Percentiles rank a stretch among this genome's conserved stretches.
These are phyloP conservation scores for Panthera tigris DNA, from an alignment of 2,113 vertebrate species.

Conservation along the genomic window DNA sequence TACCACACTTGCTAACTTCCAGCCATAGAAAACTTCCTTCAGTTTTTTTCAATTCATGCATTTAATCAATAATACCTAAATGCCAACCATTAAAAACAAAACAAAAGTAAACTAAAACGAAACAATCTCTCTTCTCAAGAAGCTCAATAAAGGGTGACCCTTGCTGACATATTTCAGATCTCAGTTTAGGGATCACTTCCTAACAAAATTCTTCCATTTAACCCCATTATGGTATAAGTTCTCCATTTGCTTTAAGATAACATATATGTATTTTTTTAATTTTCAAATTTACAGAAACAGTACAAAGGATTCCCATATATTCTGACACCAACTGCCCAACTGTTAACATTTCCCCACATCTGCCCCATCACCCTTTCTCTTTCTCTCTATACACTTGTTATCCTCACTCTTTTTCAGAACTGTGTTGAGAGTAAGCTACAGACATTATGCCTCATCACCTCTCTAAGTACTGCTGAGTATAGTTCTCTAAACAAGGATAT, in stretches of 20 bases:
- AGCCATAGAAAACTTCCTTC: not conserved
- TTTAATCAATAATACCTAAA: not conserved
- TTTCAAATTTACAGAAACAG: not conserved
- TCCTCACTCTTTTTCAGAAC: not conserved
- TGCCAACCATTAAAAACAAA: slow-evolving; percentile 2
- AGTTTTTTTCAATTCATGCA: not conserved
- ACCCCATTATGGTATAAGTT: not conserved
- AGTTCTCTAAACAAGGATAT: not conserved
- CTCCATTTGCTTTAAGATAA: not conserved
- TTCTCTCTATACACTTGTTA: not conserved
- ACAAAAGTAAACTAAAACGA: not conserved
- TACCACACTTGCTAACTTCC: not conserved
- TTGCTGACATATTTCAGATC: not conserved
- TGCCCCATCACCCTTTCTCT: not conserved
- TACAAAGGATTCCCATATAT: not conserved
- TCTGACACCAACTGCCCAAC: not conserved
- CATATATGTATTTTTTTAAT: not conserved
- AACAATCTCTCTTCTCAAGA: not conserved
- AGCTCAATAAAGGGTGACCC: not conserved
- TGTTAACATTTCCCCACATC: not conserved
- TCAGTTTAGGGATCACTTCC: not conserved
- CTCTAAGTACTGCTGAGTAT: not conserved
- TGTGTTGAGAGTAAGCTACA: not conserved
- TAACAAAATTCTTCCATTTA: not conserved
- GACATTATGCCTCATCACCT: not conserved